Base-by-base conservation (phyloP, 2,797 vertebrate species). In the Euthynnus affinis region DNA sequence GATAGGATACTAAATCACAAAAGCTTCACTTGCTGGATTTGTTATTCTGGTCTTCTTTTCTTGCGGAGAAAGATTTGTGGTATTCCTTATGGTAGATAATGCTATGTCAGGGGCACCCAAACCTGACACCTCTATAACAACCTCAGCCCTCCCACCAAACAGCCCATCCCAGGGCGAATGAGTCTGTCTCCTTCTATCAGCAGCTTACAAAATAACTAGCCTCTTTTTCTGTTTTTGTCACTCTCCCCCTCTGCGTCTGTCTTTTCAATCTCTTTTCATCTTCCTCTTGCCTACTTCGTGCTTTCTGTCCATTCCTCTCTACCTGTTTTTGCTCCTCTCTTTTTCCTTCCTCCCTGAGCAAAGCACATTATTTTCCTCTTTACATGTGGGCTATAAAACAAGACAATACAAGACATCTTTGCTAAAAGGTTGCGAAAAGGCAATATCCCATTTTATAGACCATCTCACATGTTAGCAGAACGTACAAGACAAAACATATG, bases 161-260 rank as follows among this genome's bases (percentile, higher is more conserved):
- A 76, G 18, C 64, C 27, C 59, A 66, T 72, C 66, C 53, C 23
- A 59, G 59, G 59, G 61, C 86, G 81, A 89, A 76, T 63, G 66
- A 78, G 29, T 68, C 72, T 69, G 80, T 88, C 83, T 86, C 32
- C 57, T 66, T 83, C 85, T 59, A 82, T 88, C 80, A 89, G 74
- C 63, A 70, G 74, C 55, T 80, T 15, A 60, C 59, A 80, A 71
- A 82, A 77, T 74, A 84, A 49, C 42, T 48, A 44, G 32, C 7
- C 58, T 72, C 62, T 52, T n/a, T 29, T 37, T 73, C 29, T 40
- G 56, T 46, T 71, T 73, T 25, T 67, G 61, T 57, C 80, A 56
- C 51, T 63, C 55, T 52, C 32, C 40, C 40, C 17, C 34, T 52
- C 59, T 51, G 17, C 71, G 34, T 65, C 61, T 69, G 42, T 74